Conservation (phyloP, 2,113 vertebrate genomes). For the Ceyx melanurus region DNA sequence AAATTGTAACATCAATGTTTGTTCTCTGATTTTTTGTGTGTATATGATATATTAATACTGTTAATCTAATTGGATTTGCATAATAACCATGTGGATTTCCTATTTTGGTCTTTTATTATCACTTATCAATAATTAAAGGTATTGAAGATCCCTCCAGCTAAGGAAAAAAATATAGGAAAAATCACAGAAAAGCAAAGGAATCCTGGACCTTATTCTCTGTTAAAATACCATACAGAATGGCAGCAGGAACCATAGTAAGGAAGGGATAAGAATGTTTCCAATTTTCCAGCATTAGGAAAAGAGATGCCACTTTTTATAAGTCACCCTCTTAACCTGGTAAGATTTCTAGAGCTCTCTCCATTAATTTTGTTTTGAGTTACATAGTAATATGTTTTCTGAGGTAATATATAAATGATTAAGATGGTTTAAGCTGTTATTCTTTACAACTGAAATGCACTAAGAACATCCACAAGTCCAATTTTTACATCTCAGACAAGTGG, state of each 20-base stretch:
- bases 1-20: background rate
- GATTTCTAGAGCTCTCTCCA: background rate
- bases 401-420: background rate
- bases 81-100: background rate
- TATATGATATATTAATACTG: background rate
- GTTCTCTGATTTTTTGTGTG: background rate
- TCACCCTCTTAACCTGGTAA: background rate
- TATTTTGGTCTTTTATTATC: background rate
- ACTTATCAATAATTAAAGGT: background rate
- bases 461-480: background rate
- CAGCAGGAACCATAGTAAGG: background rate
- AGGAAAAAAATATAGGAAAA: background rate
- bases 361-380: background rate
- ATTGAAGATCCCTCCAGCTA: background rate
- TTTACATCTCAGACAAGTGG: background rate
- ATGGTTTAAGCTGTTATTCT: background rate
- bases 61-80: background rate
- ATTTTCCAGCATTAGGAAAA: background rate
- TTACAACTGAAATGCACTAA: background rate
- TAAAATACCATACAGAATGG: background rate
- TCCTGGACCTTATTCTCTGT: background rate
- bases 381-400: background rate
- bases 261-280: background rate
- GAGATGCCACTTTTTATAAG: rapidly evolving
- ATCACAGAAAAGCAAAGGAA: background rate